These are phyloP conservation scores for Macrobrachium rosenbergii DNA, from an alignment of 1,140 invertebrate genomes.

Conservation along the genomic window DNA sequence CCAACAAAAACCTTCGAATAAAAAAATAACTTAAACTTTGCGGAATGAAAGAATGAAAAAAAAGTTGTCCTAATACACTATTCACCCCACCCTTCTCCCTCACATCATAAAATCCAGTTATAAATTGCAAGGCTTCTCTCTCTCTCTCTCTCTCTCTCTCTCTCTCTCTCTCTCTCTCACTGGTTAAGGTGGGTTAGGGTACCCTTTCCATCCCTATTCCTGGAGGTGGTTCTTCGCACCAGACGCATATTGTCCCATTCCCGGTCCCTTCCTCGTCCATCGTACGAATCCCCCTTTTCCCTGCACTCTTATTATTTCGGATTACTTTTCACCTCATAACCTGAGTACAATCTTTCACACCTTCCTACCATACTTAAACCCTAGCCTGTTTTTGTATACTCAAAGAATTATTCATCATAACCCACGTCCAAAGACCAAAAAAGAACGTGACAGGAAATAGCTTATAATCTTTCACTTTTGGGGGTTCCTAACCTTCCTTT, in stretches of 20 bases:
- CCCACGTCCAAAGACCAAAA: no score
- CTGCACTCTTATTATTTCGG: background rate
- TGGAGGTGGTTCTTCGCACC: background rate
- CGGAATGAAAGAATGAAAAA: background rate
- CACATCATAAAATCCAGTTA: conserved; percentile 21
- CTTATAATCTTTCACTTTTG: no score
- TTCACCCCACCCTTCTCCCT: background rate
- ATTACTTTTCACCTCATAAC: no score
- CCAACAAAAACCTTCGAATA: no score
- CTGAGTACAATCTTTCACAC: no score
- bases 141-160: conserved; percentile 33
- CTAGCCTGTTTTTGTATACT: no score
- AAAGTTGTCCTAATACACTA: background rate
- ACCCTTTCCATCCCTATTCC: background rate
- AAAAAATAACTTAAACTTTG: no score
- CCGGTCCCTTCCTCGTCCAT: background rate
- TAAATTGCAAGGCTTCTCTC: conserved; percentile 4
- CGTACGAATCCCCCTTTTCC: background rate
- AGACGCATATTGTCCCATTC: no score
- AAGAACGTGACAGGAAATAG: no score
- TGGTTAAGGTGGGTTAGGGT: background rate
- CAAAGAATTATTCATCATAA: no score
- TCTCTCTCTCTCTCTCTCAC: conserved; percentile 20
- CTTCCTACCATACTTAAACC: no score
- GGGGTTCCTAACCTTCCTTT: no score